Percentiles rank a stretch among this genome's conserved stretches.
These are phyloP conservation scores for Dolichopus griseipennis DNA, from an alignment of 2,888 invertebrate genomes.

Conservation along the genomic window DNA sequence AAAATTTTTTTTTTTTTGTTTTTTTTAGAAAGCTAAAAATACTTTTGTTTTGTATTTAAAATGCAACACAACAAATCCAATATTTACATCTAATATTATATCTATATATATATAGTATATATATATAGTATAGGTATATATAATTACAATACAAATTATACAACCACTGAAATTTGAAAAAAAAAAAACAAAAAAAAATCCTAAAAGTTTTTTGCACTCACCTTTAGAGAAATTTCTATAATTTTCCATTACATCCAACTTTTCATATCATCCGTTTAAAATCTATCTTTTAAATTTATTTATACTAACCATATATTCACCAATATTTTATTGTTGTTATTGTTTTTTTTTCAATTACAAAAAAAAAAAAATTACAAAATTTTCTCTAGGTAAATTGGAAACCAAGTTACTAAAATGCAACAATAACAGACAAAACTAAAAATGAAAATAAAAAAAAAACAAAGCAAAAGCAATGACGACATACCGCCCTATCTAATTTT, in stretches of 20 bases:
- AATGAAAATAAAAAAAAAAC: not conserved
- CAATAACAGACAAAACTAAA: too few species aligned
- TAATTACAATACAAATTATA: not conserved
- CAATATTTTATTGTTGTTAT: not conserved
- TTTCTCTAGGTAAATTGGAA: slow-evolving; percentile 4
- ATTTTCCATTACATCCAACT: too few species aligned
- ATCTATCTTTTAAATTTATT: too few species aligned
- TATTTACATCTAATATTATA: too few species aligned
- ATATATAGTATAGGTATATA: not conserved
- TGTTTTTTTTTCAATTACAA: not conserved
- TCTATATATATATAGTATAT: too few species aligned
- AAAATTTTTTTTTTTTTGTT: not conserved
- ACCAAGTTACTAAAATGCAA: not conserved
- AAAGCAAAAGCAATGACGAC: not conserved
- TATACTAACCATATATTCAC: not conserved
- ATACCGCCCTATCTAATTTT: slow-evolving; percentile 2
- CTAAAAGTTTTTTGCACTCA: not conserved
- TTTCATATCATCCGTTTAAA: not conserved
- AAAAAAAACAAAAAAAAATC: not conserved
- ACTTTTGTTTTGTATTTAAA: not conserved
- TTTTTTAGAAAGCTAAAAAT: not conserved
- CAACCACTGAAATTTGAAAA: not conserved
- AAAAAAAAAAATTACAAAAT: not conserved
- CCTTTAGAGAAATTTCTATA: not conserved
- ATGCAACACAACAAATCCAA: too few species aligned